A percentile compares a stretch with the other conserved stretches of the same genome.
Evolutionary conservation across 2,113 vertebrate species (phyloP).

Genomic region (Machaerirhynchus nigripectus): DNA sequence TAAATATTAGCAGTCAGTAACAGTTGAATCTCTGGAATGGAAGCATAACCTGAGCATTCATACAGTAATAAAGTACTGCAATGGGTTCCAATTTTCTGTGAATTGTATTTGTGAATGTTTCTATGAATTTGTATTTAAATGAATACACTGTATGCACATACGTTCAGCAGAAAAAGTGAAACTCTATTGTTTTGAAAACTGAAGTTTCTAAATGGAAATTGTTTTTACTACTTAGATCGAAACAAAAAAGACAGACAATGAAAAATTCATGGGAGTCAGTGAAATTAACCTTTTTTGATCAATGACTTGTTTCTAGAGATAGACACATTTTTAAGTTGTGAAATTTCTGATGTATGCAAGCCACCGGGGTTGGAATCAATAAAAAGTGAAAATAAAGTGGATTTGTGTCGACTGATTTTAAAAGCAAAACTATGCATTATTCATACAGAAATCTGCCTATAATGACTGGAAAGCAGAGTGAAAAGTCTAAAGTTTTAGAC

Average conservation of each 20-base stretch:
- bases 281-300: slow-evolving; percentile 46
- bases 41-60: background rate
- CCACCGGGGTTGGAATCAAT: slow-evolving; percentile 31
- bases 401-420: background rate
- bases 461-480: slow-evolving; percentile 4
- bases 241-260: background rate
- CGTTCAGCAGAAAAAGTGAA: background rate
- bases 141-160: background rate
- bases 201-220: slow-evolving; percentile 6
- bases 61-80: background rate
- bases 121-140: background rate
- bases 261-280: slow-evolving; percentile 22
- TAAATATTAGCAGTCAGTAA: background rate
- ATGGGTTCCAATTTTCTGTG: background rate
- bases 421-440: slow-evolving; percentile 33
- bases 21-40: background rate
- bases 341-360: slow-evolving; percentile 5
- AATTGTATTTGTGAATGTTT: background rate
- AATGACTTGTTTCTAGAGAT: background rate
- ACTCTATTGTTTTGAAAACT: background rate
- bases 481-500: slow-evolving; percentile 15
- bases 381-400: slow-evolving; percentile 38
- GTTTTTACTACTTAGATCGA: background rate
- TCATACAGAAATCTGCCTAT: slow-evolving; percentile 27
- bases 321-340: slow-evolving; percentile 24